Evolutionary conservation across 2,797 vertebrate genomes (phyloP).

Genomic region (Neosilurus hyrtlii): DNA sequence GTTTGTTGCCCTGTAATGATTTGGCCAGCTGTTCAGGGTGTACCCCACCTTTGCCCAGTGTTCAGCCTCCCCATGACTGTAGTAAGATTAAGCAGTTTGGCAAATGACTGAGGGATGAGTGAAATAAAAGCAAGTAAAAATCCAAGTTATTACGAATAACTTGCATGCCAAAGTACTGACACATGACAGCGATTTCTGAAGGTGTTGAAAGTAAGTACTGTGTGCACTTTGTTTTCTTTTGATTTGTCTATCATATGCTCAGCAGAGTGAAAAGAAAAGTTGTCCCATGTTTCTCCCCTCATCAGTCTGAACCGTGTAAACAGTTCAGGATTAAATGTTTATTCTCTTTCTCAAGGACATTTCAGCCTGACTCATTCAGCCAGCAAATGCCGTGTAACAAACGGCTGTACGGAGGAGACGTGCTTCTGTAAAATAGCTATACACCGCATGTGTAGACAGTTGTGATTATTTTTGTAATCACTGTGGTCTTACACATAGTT

Average conservation of each 20-base stretch:
- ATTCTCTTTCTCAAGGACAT: conserved; percentile 28
- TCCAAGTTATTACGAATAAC: neutral
- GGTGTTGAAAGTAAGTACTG: neutral
- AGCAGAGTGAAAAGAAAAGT: conserved; percentile 5
- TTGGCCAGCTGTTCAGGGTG: too few species aligned
- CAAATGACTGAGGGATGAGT: too few species aligned
- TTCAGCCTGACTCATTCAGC: neutral
- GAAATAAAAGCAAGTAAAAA: neutral
- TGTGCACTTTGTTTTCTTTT: too few species aligned
- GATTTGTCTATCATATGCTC: neutral
- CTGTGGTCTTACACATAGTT: neutral
- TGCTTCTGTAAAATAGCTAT: neutral
- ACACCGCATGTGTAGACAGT: neutral
- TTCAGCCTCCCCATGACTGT: too few species aligned
- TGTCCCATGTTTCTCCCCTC: neutral
- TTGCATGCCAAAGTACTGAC: neutral
- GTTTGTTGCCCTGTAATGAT: too few species aligned
- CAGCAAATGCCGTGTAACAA: conserved; percentile 9
- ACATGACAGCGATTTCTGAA: neutral
- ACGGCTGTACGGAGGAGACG: neutral
- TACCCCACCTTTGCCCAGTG: too few species aligned
- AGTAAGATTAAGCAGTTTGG: too few species aligned
- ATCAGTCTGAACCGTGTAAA: conserved; percentile 27
- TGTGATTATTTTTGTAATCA: neutral
- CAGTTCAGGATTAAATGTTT: conserved; percentile 22